A percentile compares a stretch with the other conserved stretches of the same genome.
These are phyloP conservation scores for Andricus quercusramuli DNA, from an alignment of 2,888 invertebrate species.

Conservation along the genomic window DNA sequence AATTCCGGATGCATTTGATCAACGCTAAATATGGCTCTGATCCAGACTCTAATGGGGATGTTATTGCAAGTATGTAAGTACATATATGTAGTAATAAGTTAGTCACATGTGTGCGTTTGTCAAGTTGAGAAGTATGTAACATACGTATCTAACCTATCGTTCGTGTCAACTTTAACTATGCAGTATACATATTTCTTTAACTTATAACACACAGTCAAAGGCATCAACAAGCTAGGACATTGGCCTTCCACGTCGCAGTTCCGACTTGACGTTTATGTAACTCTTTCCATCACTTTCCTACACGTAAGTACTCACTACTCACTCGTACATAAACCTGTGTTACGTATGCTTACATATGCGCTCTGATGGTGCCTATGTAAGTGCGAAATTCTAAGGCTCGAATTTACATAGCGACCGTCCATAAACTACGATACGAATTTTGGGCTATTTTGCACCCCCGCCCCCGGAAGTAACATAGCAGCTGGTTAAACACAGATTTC, in stretches of 20 bases:
- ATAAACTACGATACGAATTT: too few relatives aligned
- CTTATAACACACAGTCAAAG: constrained; percentile 23
- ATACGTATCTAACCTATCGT: constrained; percentile 23
- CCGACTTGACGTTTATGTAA: constrained; percentile 68
- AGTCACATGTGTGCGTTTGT: background rate
- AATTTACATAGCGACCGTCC: background rate
- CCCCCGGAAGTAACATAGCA: too few relatives aligned
- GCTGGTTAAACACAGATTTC: too few relatives aligned
- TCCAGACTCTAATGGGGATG: constrained; percentile 35
- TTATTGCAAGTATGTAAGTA: constrained; percentile 37
- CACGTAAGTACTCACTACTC: constrained; percentile 9
- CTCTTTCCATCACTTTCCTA: constrained; percentile 54
- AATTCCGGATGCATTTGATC: constrained; percentile 34
- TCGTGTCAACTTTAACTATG: constrained; percentile 10
- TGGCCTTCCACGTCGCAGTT: constrained; percentile 69
- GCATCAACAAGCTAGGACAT: constrained; percentile 64
- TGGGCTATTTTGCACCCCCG: too few relatives aligned
- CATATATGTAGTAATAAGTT: background rate
- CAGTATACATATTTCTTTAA: constrained; percentile 2
- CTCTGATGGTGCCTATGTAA: background rate
- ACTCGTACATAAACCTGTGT: constrained; percentile 10
- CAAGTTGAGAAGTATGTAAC: constrained; percentile 27
- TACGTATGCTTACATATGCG: constrained; percentile 9
- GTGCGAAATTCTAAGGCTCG: constrained; percentile 1
- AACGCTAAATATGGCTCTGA: constrained; percentile 30